Evolutionary conservation across 1,140 invertebrate genomes (phyloP).

Genomic region (Ectropis grisescens): DNA sequence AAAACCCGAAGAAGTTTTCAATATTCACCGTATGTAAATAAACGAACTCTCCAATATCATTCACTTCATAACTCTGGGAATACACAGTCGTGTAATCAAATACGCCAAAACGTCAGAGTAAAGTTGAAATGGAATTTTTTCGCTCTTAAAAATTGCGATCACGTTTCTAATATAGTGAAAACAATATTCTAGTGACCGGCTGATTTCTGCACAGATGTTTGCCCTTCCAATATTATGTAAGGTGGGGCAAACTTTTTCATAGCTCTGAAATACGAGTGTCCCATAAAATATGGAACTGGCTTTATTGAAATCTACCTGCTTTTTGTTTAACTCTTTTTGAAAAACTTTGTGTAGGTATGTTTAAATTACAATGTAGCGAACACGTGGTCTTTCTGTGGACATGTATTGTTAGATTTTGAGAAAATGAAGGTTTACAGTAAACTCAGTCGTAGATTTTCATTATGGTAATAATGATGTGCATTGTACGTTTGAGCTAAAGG

Average conservation of each 20-base stretch:
- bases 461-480: too few relatives aligned
- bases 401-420: slow-evolving; percentile 18
- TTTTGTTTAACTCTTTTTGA: too few relatives aligned
- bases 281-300: slow-evolving; percentile 18
- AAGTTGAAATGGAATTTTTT: slow-evolving; percentile 62
- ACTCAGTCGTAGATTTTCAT: too few relatives aligned
- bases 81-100: slow-evolving; percentile 61
- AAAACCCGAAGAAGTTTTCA: too few relatives aligned
- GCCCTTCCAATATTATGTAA: slow-evolving; percentile 52
- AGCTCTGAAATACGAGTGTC: slow-evolving; percentile 34
- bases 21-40: too few relatives aligned
- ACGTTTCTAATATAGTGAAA: slow-evolving; percentile 70
- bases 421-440: too few relatives aligned
- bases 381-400: slow-evolving; percentile 10
- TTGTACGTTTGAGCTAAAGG: too few relatives aligned
- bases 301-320: slow-evolving; percentile 3
- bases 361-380: too few relatives aligned
- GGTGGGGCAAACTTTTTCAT: slow-evolving; percentile 33
- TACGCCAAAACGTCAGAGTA: slow-evolving; percentile 38
- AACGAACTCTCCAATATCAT: slow-evolving; percentile 54
- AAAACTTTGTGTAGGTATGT: too few relatives aligned
- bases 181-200: slow-evolving; percentile 70
- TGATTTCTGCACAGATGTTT: slow-evolving; percentile 63
- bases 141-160: slow-evolving; percentile 65
- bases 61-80: slow-evolving; percentile 58